Conservation (phyloP, 2,888 invertebrate genomes). For the Palloptera scutellata region DNA sequence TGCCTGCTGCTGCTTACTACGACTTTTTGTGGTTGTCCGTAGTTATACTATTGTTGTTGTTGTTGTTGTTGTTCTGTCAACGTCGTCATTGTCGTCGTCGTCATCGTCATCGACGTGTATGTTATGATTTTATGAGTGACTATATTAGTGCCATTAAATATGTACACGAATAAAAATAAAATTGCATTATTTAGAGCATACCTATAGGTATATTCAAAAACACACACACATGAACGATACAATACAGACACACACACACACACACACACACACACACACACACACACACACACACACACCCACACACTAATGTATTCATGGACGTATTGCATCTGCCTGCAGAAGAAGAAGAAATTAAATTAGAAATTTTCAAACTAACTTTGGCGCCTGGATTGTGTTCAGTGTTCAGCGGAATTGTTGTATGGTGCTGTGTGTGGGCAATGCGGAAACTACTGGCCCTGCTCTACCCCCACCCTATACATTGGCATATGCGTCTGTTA, state of each 20-base stretch:
- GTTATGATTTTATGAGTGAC: slow-evolving; percentile 11
- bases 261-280: neutral
- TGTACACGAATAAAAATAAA: no score
- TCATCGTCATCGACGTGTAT: slow-evolving; percentile 12
- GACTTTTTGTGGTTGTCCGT: no score
- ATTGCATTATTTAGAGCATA: no score
- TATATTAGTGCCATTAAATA: no score
- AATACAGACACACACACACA: slow-evolving; percentile 8
- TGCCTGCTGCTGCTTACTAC: neutral
- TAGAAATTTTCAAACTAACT: no score
- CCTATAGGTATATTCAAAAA: slow-evolving; percentile 9
- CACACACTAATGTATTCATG: slow-evolving; percentile 4
- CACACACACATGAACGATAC: slow-evolving; percentile 22
- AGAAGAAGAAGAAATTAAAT: neutral
- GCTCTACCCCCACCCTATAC: no score
- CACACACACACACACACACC: slow-evolving; percentile 8
- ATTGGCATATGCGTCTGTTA: no score
- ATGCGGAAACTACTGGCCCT: no score
- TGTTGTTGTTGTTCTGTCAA: neutral
- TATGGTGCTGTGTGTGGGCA: no score
- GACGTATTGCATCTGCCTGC: neutral
- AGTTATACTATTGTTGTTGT: neutral
- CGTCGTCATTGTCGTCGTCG: neutral
- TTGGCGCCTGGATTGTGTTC: no score
- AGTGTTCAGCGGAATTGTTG: no score